phyloP scores from a whole-genome alignment of 2,888 invertebrate species.

The Iphiclides podalirius region DNA sequence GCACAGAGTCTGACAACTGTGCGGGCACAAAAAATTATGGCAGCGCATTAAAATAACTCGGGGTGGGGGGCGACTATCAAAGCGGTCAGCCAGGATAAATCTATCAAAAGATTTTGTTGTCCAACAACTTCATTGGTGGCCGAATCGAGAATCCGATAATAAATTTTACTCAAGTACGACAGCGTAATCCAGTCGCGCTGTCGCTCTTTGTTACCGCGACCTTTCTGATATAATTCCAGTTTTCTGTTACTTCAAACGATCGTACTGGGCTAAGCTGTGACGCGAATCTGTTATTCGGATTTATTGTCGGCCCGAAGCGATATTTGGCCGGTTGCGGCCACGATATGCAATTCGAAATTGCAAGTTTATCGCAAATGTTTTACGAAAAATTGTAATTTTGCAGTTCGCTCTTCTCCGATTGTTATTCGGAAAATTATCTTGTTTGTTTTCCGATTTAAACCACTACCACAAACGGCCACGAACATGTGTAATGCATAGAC shows the following conservation, averaged over 20 bases:
- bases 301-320: constrained; percentile 41
- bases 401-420: no score
- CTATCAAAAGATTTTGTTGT: constrained; percentile 80
- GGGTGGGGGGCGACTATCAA: constrained; percentile 70
- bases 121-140: constrained; percentile 80
- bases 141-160: constrained; percentile 80
- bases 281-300: constrained; percentile 53
- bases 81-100: constrained; percentile 78
- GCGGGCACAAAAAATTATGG: constrained; percentile 66
- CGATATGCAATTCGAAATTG: not conserved
- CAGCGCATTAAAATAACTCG: constrained; percentile 71
- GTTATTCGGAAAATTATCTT: not conserved
- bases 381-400: not conserved
- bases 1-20: constrained; percentile 9
- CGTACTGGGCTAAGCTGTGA: constrained; percentile 51
- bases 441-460: not conserved
- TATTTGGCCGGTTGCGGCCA: constrained; percentile 27
- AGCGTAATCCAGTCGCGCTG: constrained; percentile 77
- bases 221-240: constrained; percentile 72
- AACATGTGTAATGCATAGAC: constrained; percentile 9
- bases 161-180: constrained; percentile 79
- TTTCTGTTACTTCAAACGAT: constrained; percentile 73
- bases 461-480: not conserved
- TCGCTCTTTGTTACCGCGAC: constrained; percentile 74
- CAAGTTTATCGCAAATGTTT: constrained; percentile 15